Evolutionary conservation across 2,797 vertebrate species (phyloP).

Genomic region (Calcarius lapponicus): DNA sequence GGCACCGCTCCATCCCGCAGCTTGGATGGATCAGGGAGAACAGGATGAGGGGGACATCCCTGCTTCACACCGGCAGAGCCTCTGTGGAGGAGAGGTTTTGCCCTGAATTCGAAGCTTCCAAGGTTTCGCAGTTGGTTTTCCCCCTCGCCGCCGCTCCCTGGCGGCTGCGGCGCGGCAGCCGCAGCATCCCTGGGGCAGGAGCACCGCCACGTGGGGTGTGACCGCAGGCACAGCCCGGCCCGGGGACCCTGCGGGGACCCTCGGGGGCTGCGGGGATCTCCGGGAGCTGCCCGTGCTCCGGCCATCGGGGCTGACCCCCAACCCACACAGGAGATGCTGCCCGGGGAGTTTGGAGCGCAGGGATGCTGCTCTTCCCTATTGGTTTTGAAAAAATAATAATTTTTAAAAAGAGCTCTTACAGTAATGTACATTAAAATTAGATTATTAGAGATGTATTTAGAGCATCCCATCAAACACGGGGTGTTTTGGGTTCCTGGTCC

Average conservation of each 20-base stretch:
- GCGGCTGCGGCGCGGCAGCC: neutral
- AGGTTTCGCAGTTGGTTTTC: fast-evolving
- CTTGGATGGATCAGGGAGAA: neutral
- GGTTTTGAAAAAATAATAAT: neutral
- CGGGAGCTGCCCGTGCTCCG: neutral
- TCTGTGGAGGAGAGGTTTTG: neutral
- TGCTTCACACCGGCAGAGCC: neutral
- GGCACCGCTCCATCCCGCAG: fast-evolving
- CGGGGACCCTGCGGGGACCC: neutral
- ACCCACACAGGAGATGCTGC: neutral
- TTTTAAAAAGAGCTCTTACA: fast-evolving
- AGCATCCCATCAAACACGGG: fast-evolving
- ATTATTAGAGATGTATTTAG: fast-evolving
- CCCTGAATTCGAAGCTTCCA: fast-evolving
- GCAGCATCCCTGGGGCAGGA: conserved; percentile 48
- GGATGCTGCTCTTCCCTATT: fast-evolving
- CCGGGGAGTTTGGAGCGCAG: fast-evolving
- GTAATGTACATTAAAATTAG: neutral
- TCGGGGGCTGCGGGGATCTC: too few relatives aligned
- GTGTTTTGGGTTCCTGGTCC: neutral
- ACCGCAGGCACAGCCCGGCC: conserved; percentile 37
- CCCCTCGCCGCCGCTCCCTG: neutral
- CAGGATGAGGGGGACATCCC: fast-evolving
- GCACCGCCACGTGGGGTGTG: conserved; percentile 45
- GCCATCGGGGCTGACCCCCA: neutral